These are phyloP conservation scores for Eilema depressum DNA, from an alignment of 2,888 invertebrate species.

Conservation along the genomic window DNA sequence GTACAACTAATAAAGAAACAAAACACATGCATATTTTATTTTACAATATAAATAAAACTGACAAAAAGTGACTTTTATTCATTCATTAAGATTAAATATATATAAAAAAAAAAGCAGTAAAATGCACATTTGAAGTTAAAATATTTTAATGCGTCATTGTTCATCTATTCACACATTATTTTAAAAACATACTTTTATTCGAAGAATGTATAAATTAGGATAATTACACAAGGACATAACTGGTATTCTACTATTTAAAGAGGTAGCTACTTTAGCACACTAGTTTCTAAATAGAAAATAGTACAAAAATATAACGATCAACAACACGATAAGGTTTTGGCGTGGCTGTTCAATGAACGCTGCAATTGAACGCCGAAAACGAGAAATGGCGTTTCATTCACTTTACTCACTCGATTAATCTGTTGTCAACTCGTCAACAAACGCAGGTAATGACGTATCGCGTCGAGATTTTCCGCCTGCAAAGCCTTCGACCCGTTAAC, in stretches of 20 bases:
- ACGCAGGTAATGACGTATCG: slow-evolving; percentile 59
- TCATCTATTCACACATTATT: neutral
- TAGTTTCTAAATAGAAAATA: neutral
- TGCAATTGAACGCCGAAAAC: slow-evolving; percentile 19
- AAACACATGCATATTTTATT: neutral
- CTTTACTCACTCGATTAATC: slow-evolving; percentile 48
- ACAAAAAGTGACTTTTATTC: neutral
- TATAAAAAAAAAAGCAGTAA: neutral
- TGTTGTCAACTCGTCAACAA: slow-evolving; percentile 46
- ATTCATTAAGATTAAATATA: neutral
- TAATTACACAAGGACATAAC: neutral
- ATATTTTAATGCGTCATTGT: slow-evolving; percentile 1
- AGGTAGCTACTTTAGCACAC: neutral
- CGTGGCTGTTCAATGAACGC: slow-evolving; percentile 10
- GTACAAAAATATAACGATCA: slow-evolving; percentile 14
- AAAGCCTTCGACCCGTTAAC: slow-evolving; percentile 81
- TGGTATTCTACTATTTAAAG: neutral
- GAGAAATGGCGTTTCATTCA: slow-evolving; percentile 32
- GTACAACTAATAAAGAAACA: neutral
- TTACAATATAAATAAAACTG: neutral
- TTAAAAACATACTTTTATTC: neutral
- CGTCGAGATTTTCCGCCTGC: slow-evolving; percentile 76
- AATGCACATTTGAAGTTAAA: neutral
- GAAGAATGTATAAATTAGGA: neutral
- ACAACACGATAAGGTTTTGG: slow-evolving; percentile 8